A percentile compares a stretch with the other conserved stretches of the same genome.
Evolutionary conservation across 2,888 invertebrate species (phyloP).

Genomic region (Drosophila vallismaia): DNA sequence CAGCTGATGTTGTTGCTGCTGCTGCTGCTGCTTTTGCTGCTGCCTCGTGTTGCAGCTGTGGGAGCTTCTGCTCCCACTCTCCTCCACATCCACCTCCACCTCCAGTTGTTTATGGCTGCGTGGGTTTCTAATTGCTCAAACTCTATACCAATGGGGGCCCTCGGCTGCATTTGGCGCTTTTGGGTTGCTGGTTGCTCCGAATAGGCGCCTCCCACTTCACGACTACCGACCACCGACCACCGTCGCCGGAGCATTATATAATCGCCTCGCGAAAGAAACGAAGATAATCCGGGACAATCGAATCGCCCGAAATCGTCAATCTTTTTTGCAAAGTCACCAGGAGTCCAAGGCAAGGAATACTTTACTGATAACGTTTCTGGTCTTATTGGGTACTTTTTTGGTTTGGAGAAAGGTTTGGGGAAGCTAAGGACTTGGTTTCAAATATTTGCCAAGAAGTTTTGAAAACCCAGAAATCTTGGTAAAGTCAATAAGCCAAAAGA

Average conservation of each 20-base stretch:
- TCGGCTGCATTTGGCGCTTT: constrained; percentile 77
- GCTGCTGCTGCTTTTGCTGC: constrained; percentile 25
- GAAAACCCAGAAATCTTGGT: too few relatives aligned
- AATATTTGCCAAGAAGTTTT: not conserved
- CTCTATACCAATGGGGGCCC: constrained; percentile 79
- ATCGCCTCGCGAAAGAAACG: constrained; percentile 11
- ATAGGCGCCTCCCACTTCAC: constrained; percentile 81
- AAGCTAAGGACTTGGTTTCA: too few relatives aligned
- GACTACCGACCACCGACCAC: constrained; percentile 9
- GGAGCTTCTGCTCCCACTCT: constrained; percentile 51
- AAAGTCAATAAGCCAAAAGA: too few relatives aligned
- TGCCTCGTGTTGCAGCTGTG: constrained; percentile 15
- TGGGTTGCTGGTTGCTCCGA: constrained; percentile 52
- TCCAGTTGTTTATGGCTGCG: constrained; percentile 79
- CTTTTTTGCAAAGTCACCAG: constrained; percentile 1
- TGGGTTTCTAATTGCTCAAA: constrained; percentile 83
- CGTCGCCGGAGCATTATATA: constrained; percentile 29
- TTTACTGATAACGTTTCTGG: not conserved
- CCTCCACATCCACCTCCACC: constrained; percentile 12
- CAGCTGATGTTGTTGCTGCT: constrained; percentile 47
- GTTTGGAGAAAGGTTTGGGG: too few relatives aligned
- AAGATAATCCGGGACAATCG: constrained; percentile 16
- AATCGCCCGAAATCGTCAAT: constrained; percentile 1
- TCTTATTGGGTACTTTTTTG: not conserved
- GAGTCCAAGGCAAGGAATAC: not conserved